Conservation (phyloP, 2,888 invertebrate species). For the Synanthedon myopaeformis region DNA sequence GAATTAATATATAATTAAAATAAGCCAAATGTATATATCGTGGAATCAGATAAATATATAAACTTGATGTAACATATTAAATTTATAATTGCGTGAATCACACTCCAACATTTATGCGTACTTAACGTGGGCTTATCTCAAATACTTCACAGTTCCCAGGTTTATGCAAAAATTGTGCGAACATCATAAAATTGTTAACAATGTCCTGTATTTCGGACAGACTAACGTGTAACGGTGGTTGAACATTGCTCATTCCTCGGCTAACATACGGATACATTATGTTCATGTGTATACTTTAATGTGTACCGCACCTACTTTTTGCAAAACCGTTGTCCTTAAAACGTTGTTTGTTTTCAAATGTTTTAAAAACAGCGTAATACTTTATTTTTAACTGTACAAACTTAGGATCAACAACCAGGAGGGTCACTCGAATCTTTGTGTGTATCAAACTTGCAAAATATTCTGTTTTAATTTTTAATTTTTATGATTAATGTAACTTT, state of each 20-base stretch:
- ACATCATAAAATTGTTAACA: slow-evolving; percentile 1
- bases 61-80: neutral
- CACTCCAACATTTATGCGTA: neutral
- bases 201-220: slow-evolving; percentile 14
- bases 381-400: slow-evolving; percentile 1
- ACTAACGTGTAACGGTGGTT: slow-evolving; percentile 27
- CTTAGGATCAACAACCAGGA: slow-evolving; percentile 1
- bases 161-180: neutral
- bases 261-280: slow-evolving; percentile 16
- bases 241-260: slow-evolving; percentile 20
- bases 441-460: too few species aligned
- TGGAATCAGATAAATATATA: neutral
- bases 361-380: slow-evolving; percentile 10
- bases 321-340: slow-evolving; percentile 29
- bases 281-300: slow-evolving; percentile 9
- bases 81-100: neutral
- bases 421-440: neutral
- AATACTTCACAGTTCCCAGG: neutral
- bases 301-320: slow-evolving; percentile 15
- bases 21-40: too few species aligned
- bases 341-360: slow-evolving; percentile 43
- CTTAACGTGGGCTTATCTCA: neutral
- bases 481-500: too few species aligned
- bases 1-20: too few species aligned
- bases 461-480: too few species aligned